Evolutionary conservation across 2,797 vertebrate species (phyloP), one percentile per base, ranked within the genome.

Genomic region (Rousettus madagascariensis): DNA sequence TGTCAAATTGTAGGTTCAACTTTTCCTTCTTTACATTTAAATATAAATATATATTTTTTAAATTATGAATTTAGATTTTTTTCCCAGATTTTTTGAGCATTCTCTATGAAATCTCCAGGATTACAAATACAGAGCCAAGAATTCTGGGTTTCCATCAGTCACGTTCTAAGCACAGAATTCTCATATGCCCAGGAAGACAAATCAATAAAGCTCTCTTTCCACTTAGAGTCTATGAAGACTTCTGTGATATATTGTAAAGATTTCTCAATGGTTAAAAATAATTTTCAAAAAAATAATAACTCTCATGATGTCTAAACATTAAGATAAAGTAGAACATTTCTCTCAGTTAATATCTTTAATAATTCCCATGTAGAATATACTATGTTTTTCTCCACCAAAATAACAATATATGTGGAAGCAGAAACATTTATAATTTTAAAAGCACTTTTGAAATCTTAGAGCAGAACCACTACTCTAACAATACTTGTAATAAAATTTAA

Each of bases 31-130:
- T 74, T 95, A 74, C 83, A 96, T 97, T 98, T 91, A 97, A 98
- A 98, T 98, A 98, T 97, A 98, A 98, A 98, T 95, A 98, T 96
- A 97, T 96, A 96, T 97, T n/a, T 33, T 95, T 94, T 20, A 85
- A 96, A 86, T 87, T 89, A 93, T 59, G 61, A 95, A 82, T 94
- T 95, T 95, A 92, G 77, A 93, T 6, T 30, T 80, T 89, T 89
- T 79, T 69, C 51, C 30, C 43, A 86, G 61, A 84, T 49, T 91
- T 95, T 86, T 83, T 86, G 57, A 74, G 68, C 68, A 84, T 86
- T 95, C 66, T 80, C 79, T 55, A 78, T 5, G 55, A 96, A 83
- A 83, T 86, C 71, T 85, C 86, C 63, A 90, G 68, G 80, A 83
- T 90, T 82, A 93, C 51, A 94, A 65, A 83, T 36, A 68, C 5